Conservation (phyloP, 2,888 invertebrate genomes). For the Eupeodes latifasciatus region DNA sequence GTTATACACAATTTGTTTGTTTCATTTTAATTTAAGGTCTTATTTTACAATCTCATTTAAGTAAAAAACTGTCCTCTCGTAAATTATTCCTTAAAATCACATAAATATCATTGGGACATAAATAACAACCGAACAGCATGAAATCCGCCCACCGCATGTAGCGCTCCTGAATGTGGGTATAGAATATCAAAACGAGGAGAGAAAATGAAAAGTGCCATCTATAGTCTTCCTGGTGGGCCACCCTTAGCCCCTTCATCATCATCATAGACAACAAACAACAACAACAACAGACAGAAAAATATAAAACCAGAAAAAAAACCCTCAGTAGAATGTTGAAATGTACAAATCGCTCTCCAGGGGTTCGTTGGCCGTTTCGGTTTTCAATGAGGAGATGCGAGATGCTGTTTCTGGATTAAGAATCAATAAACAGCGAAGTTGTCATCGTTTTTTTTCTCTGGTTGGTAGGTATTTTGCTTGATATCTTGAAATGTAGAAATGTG, state of each 20-base stretch:
- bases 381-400: constrained; percentile 43
- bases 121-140: constrained; percentile 74
- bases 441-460: constrained; percentile 38
- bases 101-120: constrained; percentile 75
- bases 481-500: constrained; percentile 39
- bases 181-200: constrained; percentile 40
- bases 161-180: constrained; percentile 16
- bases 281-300: neutral
- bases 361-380: constrained; percentile 75
- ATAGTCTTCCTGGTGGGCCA: constrained; percentile 25
- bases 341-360: constrained; percentile 75
- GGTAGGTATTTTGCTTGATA: neutral
- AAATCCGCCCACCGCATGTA: constrained; percentile 74
- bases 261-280: neutral
- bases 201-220: constrained; percentile 69
- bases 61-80: constrained; percentile 68
- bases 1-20: constrained; percentile 22
- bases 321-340: constrained; percentile 65
- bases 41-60: constrained; percentile 55
- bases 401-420: constrained; percentile 59
- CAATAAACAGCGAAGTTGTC: constrained; percentile 73
- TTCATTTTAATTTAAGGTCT: constrained; percentile 31
- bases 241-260: constrained; percentile 14
- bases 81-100: constrained; percentile 73
- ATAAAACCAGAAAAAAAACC: constrained; percentile 43